Evolutionary conservation across 2,113 vertebrate genomes (phyloP).

Genomic region (Prolemur simus): DNA sequence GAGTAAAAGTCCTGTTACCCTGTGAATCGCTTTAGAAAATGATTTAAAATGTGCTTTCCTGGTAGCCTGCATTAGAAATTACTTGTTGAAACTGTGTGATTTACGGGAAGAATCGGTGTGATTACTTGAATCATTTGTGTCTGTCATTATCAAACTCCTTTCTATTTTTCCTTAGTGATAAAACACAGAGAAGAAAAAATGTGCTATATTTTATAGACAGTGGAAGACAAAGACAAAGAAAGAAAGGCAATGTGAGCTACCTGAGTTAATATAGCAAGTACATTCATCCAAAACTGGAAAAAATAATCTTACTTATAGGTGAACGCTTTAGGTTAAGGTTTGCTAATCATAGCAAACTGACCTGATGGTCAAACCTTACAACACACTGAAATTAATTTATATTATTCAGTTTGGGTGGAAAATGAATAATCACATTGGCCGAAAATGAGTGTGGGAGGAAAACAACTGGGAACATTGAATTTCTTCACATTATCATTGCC

Average conservation of each 20-base stretch:
- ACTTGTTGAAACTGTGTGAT: not conserved
- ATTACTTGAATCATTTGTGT: not conserved
- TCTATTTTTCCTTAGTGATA: not conserved
- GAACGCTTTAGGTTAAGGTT: not conserved
- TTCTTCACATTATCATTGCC: not conserved
- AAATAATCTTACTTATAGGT: not conserved
- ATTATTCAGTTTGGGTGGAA: not conserved
- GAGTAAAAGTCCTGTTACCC: not conserved
- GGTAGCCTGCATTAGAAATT: not conserved
- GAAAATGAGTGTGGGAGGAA: not conserved
- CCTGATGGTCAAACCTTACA: not conserved
- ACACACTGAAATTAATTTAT: not conserved
- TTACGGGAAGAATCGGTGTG: not conserved
- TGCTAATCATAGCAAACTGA: not conserved
- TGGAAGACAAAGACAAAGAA: not conserved
- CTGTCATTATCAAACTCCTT: not conserved
- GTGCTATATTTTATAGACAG: not conserved
- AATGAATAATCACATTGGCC: not conserved
- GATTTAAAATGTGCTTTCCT: not conserved
- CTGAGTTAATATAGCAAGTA: not conserved
- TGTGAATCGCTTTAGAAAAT: not conserved
- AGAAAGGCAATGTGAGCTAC: not conserved
- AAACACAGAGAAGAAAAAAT: not conserved
- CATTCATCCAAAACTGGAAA: not conserved
- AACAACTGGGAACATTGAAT: not conserved